Conservation (phyloP, 2,888 invertebrate species). For the Hipparchia semele region DNA sequence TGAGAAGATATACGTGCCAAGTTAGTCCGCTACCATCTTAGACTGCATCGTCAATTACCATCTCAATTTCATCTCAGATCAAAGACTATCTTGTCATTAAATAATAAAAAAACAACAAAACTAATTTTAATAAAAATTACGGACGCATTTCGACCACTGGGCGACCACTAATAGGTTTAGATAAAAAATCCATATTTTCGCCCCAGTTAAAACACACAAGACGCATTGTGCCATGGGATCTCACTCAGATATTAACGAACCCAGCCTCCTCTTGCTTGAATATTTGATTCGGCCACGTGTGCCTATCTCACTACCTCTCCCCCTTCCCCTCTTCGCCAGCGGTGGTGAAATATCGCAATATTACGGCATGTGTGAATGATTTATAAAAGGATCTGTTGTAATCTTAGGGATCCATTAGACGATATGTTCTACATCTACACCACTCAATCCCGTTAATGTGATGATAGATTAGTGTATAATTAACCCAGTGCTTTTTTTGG, state of each 20-base stretch:
- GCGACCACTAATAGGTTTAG: neutral
- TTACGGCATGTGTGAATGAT: constrained; percentile 17
- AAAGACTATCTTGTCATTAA: too few species aligned
- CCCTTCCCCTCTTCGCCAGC: neutral
- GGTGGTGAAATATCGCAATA: constrained; percentile 23
- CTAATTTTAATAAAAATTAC: too few species aligned
- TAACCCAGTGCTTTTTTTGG: too few species aligned
- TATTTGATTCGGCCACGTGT: constrained; percentile 29
- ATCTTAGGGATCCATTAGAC: neutral
- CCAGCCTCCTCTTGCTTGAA: constrained; percentile 25
- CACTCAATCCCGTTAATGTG: too few species aligned
- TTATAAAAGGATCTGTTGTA: neutral
- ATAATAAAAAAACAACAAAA: too few species aligned
- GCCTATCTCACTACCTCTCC: constrained; percentile 9
- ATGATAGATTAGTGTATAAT: too few species aligned
- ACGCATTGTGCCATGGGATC: constrained; percentile 29
- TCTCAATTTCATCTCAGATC: too few species aligned
- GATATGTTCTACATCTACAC: too few species aligned
- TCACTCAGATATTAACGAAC: constrained; percentile 31
- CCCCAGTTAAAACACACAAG: constrained; percentile 22
- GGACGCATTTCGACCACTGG: too few species aligned
- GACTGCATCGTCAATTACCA: too few species aligned
- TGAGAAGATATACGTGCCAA: too few species aligned
- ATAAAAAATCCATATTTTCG: constrained; percentile 17
- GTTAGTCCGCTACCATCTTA: too few species aligned